Conservation (phyloP, 2,113 vertebrate species). For the Nesospiza acunhae region DNA sequence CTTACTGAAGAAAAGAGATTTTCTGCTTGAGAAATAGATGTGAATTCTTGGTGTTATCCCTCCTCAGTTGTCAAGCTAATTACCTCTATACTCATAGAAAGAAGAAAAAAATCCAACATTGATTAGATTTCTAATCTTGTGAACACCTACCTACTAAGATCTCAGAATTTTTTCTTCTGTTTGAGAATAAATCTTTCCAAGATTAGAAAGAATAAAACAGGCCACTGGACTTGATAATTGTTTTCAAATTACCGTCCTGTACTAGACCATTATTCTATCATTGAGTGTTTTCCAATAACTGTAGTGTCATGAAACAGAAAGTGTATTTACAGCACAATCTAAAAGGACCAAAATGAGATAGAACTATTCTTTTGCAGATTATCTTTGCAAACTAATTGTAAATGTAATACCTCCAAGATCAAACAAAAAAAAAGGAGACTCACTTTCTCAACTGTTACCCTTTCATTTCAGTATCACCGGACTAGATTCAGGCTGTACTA, state of each 20-base stretch:
- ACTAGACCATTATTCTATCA: neutral
- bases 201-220: neutral
- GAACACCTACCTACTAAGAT: neutral
- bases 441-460: neutral
- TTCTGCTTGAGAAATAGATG: neutral
- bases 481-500: conserved; percentile 29
- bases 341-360: conserved; percentile 43
- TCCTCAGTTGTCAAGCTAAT: neutral
- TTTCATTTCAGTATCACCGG: conserved; percentile 31
- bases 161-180: neutral
- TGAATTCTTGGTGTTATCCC: neutral
- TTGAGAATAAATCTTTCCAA: conserved; percentile 9
- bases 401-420: conserved; percentile 35
- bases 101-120: neutral
- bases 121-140: conserved; percentile 2
- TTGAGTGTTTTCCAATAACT: conserved; percentile 9
- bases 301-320: conserved; percentile 46
- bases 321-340: conserved; percentile 42
- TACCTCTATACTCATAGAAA: neutral
- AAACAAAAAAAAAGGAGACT: conserved; percentile 43
- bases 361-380: conserved; percentile 41
- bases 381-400: conserved; percentile 40
- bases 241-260: conserved; percentile 48
- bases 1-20: neutral
- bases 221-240: neutral